A percentile compares a stretch with the other conserved stretches of the same genome.
phyloP scores from a whole-genome alignment of 1,140 invertebrate species.

The Bombyx mori region ASM3026992v2 NC_085118.1:1703001-1703500 shows the following conservation, averaged over 20 bases:
- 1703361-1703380: slow-evolving; percentile 82
- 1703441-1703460: slow-evolving; percentile 78
- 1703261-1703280: slow-evolving; percentile 80
- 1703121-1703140: slow-evolving; percentile 80
- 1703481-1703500: slow-evolving; percentile 79
- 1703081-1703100: slow-evolving; percentile 84
- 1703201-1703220: slow-evolving; percentile 76
- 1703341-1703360: slow-evolving; percentile 79
- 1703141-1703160: slow-evolving; percentile 81
- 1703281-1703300: slow-evolving; percentile 84
- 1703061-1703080: slow-evolving; percentile 90
- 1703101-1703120: slow-evolving; percentile 83
- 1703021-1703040: slow-evolving; percentile 82
- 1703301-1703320: slow-evolving; percentile 82
- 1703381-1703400: slow-evolving; percentile 81
- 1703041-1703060: slow-evolving; percentile 85
- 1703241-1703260: slow-evolving; percentile 82
- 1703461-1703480: slow-evolving; percentile 79
- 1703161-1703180: slow-evolving; percentile 79
- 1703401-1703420: slow-evolving; percentile 84
- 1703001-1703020: slow-evolving; percentile 89
- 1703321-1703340: slow-evolving; percentile 84
- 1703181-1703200: slow-evolving; percentile 78
- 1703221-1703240: slow-evolving; percentile 85
- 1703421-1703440: slow-evolving; percentile 85